phyloP scores from a whole-genome alignment of 2,113 vertebrate species.

The Microcebus jonahi region DNA sequence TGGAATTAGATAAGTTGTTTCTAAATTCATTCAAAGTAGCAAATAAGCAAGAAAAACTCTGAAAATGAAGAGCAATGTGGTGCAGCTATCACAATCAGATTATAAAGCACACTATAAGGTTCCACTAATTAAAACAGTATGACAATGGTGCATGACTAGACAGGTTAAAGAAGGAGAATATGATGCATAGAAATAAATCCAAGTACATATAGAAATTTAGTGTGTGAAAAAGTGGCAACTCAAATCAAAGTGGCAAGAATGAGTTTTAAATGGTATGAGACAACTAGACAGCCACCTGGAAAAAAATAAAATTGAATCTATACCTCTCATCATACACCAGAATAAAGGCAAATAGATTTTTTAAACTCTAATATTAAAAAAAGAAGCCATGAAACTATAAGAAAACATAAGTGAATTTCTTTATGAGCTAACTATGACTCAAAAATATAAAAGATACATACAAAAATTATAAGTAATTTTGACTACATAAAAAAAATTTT shows the following conservation, averaged over 20 bases:
- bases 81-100: background rate
- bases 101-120: background rate
- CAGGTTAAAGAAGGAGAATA: background rate
- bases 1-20: background rate
- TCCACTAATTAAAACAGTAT: background rate
- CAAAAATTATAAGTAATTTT: slow-evolving; percentile 5
- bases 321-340: background rate
- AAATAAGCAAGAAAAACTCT: background rate
- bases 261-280: background rate
- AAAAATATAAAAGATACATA: background rate
- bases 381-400: slow-evolving; percentile 1
- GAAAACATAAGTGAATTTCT: background rate
- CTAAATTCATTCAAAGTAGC: background rate
- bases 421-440: background rate
- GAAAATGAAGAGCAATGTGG: background rate
- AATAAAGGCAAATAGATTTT: background rate
- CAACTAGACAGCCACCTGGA: background rate
- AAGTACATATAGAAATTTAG: background rate
- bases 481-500: background rate
- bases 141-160: background rate
- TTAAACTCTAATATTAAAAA: slow-evolving; percentile 21
- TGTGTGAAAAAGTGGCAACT: background rate
- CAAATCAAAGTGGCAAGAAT: background rate
- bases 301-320: background rate
- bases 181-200: background rate